Base-by-base conservation (phyloP, 2,888 invertebrate species). In the Hybos culiciformis region DNA sequence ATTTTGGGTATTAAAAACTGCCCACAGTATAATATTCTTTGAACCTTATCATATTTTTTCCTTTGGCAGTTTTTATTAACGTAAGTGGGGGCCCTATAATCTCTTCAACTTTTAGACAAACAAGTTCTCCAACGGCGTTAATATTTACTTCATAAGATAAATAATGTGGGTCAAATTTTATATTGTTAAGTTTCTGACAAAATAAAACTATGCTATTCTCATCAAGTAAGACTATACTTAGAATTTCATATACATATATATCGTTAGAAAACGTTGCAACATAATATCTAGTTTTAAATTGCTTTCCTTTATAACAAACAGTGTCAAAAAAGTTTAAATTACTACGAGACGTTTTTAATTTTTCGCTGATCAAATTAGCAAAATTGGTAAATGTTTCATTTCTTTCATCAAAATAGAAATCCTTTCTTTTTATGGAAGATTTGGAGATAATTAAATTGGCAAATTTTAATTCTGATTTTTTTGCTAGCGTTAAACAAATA, bases 1-100 rank as follows among this genome's bases (percentile, higher is more conserved):
- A 23, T 23, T 9, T 7, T 9, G 9, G 5, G 9, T 23, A 23
- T 5, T 9, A 23, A 39, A 42, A 45, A 43, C 41, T 46, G 41
- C 34, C 40, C 33, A 42, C 44, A 46, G 44, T 23, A 23, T 23
- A 23, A 9, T 23, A 7, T 9, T 23, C 23, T 23, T 23, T 23
- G 9, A 9, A 7, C 9, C 23, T 23, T 23, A 23, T 5, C 23
- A 23, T 23, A 23, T 5, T 7, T 23, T 23, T 23, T 14, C 29
- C 39, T 17, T 39, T 39, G 4, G 26, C 26, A 29, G 26, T 39
- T 26, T 18, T 14, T 18, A 39, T 39, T 39, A 39, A 29, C 26
- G 26, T 29, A 14, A 17, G 9, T 7, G 39, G 39, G 18, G 39
- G 39, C 5, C 39, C 39, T 12, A 26, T 29, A 29, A 39, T 12